Evolutionary conservation across 2,113 vertebrate species (phyloP).

Genomic region (Lagopus muta): DNA sequence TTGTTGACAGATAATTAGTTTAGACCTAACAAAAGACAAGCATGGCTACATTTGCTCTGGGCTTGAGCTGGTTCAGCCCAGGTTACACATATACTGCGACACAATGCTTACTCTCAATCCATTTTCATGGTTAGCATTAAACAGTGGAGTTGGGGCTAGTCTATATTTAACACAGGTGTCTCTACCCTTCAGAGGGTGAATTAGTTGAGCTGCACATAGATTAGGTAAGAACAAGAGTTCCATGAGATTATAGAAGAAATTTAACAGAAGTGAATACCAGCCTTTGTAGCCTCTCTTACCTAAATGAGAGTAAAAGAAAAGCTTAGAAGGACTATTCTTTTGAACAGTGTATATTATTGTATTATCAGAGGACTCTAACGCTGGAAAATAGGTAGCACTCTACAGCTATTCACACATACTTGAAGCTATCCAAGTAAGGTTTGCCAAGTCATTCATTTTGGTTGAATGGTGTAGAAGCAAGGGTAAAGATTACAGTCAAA

Average conservation of each 20-base stretch:
- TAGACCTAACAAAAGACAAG: background rate
- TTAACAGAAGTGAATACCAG: background rate
- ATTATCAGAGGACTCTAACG: background rate
- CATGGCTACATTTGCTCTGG: background rate
- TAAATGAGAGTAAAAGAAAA: background rate
- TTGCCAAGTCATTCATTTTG: constrained; percentile 38
- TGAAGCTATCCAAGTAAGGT: constrained; percentile 22
- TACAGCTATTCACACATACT: background rate
- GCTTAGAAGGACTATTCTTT: background rate
- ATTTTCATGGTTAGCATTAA: background rate
- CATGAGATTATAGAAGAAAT: background rate
- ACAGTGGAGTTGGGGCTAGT: background rate
- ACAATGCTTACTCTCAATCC: background rate
- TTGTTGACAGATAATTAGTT: background rate
- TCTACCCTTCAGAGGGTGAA: fast-evolving
- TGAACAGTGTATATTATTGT: background rate
- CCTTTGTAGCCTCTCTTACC: background rate
- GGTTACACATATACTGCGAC: background rate
- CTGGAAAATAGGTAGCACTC: background rate
- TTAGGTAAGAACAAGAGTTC: background rate
- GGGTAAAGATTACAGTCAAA: constrained; percentile 44
- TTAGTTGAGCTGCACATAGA: background rate
- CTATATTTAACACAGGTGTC: background rate
- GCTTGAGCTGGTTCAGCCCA: background rate
- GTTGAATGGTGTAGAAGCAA: constrained; percentile 21